Conservation (phyloP, 2,797 vertebrate species). For the Galaxias olidus region DNA sequence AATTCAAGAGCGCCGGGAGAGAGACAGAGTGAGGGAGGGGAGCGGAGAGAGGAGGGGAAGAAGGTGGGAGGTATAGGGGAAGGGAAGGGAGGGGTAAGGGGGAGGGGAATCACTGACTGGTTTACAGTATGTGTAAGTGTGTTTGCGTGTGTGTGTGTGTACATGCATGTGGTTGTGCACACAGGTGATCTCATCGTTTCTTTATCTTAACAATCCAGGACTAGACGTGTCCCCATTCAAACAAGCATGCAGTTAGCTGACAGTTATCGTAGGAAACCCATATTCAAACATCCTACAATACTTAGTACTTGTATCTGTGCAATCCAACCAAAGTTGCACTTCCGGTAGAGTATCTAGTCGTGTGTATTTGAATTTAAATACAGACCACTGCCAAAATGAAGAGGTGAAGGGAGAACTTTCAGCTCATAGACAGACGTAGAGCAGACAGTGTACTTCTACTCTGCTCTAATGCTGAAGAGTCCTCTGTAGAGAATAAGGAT, state of each 20-base stretch:
- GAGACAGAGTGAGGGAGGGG: slow-evolving; percentile 17
- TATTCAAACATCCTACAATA: too few relatives aligned
- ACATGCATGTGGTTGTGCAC: slow-evolving; percentile 2
- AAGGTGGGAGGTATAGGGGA: neutral
- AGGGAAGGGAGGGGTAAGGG: slow-evolving; percentile 41
- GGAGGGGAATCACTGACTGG: neutral
- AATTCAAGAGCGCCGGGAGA: slow-evolving; percentile 63
- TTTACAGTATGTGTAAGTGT: slow-evolving; percentile 19
- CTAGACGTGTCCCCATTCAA: neutral
- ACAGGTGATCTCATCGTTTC: neutral
- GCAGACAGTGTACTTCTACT: too few relatives aligned
- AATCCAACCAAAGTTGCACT: too few relatives aligned
- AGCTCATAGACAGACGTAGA: too few relatives aligned
- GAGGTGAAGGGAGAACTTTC: too few relatives aligned
- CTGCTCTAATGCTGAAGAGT: too few relatives aligned
- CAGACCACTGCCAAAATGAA: too few relatives aligned
- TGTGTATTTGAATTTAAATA: too few relatives aligned
- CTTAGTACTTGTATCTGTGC: too few relatives aligned
- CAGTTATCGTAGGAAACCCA: too few relatives aligned
- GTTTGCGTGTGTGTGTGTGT: slow-evolving; percentile 6
- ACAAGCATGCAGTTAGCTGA: neutral
- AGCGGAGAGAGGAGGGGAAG: neutral
- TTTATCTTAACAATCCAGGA: neutral
- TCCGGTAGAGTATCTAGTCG: too few relatives aligned
- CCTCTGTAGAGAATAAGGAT: too few relatives aligned